A percentile compares a stretch with the other conserved stretches of the same genome.
These are phyloP conservation scores for Graptemys geographica DNA, from an alignment of 2,797 vertebrate species.

Conservation along the genomic window DNA sequence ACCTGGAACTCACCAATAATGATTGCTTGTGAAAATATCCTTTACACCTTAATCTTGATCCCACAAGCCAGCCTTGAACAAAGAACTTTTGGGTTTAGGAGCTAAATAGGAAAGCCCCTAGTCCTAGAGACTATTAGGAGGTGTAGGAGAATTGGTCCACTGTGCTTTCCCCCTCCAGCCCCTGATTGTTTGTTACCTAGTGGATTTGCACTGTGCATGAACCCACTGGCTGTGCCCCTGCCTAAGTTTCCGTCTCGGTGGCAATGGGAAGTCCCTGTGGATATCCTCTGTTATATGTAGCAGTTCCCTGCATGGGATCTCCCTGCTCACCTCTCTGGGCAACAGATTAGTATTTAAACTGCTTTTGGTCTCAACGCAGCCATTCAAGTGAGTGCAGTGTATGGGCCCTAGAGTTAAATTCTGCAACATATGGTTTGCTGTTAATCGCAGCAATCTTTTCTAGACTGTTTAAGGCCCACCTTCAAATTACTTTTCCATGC, in stretches of 20 bases:
- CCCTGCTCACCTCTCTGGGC: background rate
- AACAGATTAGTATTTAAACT: background rate
- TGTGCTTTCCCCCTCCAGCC: background rate
- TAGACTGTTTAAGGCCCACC: background rate
- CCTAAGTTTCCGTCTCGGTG: background rate
- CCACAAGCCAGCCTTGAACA: background rate
- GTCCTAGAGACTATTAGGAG: background rate
- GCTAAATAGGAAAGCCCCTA: accelerated
- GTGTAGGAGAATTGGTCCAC: background rate
- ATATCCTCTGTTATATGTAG: accelerated
- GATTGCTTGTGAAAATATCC: background rate
- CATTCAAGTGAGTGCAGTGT: background rate
- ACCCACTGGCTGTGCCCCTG: background rate
- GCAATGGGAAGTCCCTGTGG: background rate
- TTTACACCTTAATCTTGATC: background rate
- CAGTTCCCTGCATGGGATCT: accelerated
- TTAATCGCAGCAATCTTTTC: background rate
- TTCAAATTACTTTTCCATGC: background rate
- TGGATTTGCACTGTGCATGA: background rate
- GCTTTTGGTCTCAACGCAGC: background rate
- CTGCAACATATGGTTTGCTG: background rate
- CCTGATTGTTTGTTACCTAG: background rate
- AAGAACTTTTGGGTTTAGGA: background rate
- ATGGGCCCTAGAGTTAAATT: background rate
- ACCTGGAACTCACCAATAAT: background rate